Evolutionary conservation across 2,888 invertebrate species (phyloP).

Genomic region (Volucella inflata): DNA sequence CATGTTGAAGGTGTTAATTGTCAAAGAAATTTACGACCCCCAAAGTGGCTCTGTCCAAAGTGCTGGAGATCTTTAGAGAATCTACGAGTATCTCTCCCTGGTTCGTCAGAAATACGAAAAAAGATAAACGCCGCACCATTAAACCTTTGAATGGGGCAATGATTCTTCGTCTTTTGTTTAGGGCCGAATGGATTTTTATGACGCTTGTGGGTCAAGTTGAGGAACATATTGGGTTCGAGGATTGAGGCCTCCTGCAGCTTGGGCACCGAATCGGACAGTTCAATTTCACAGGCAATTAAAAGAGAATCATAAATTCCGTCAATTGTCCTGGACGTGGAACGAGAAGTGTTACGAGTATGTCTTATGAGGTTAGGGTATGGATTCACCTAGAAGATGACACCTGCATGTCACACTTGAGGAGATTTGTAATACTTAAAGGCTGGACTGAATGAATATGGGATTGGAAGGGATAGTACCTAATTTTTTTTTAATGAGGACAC

Average conservation of each 20-base stretch:
- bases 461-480: conserved; percentile 32
- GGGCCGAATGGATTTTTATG: conserved; percentile 54
- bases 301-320: conserved; percentile 55
- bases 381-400: conserved; percentile 39
- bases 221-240: conserved; percentile 19
- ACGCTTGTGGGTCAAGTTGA: conserved; percentile 55
- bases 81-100: conserved; percentile 2
- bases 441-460: conserved; percentile 21
- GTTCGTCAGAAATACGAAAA: conserved; percentile 37
- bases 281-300: conserved; percentile 72
- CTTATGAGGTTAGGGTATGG: not conserved
- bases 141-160: conserved; percentile 70
- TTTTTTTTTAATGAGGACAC: conserved; percentile 36
- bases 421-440: conserved; percentile 31
- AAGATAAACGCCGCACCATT: conserved; percentile 70
- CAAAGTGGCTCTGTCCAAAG: conserved; percentile 30
- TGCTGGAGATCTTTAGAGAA: conserved; percentile 50
- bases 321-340: conserved; percentile 12
- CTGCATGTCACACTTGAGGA: conserved; percentile 52
- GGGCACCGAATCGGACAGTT: conserved; percentile 49
- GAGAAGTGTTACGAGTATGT: conserved; percentile 37
- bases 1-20: conserved; percentile 68
- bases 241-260: conserved; percentile 55
- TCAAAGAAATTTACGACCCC: conserved; percentile 69
- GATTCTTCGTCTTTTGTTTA: conserved; percentile 45